Evolutionary conservation across 1,140 invertebrate genomes (phyloP), one percentile per base, ranked within the genome.

Genomic region (Orchestia grillus): DNA sequence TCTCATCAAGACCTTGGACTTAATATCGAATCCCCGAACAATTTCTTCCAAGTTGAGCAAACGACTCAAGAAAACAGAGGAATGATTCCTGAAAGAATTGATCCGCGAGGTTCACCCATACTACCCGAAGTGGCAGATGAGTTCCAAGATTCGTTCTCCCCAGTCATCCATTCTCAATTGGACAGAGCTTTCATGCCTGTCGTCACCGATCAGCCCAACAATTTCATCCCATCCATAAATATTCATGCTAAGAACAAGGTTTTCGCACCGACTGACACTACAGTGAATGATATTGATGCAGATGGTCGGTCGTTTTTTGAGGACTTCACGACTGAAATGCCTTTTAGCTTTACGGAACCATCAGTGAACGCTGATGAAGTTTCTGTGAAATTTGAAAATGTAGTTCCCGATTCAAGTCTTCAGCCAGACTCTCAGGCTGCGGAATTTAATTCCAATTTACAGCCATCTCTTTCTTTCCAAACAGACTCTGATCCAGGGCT

Each of bases 211-310:
- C 88, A 41, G 43, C 41, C 88, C n/a, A 90, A 90, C 43, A 36
- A 90, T 41, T 90, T 90, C 28, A 90, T 90, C 28, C 88, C 88
- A 90, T 4, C 88, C 88, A 90, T 90, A 15, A 90, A 90, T 44
- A 90, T 90, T 42, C 88, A 90, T 28, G n/a, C 88, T 42, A 90
- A 90, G 43, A 90, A 90, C 43, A 41, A 90, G 43, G 15, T 90
- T 44, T 90, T 90, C 41, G n/a, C 88, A 28, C 4, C 4, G 6
- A 90, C 88, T 15, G 88, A 90, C 42, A 42, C 41, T 16, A 90
- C 41, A 16, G n/a, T 90, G 36, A 90, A 41, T 42, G 41, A 41
- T 90, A 16, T 90, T 42, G 43, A 4, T 90, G 28, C 88, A 42
- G 41, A 90, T 15, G 43, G 41, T 16, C 88, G 43, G 43, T 90